Evolutionary conservation across 2,797 vertebrate genomes (phyloP).

Genomic region (Tamandua tetradactyla): DNA sequence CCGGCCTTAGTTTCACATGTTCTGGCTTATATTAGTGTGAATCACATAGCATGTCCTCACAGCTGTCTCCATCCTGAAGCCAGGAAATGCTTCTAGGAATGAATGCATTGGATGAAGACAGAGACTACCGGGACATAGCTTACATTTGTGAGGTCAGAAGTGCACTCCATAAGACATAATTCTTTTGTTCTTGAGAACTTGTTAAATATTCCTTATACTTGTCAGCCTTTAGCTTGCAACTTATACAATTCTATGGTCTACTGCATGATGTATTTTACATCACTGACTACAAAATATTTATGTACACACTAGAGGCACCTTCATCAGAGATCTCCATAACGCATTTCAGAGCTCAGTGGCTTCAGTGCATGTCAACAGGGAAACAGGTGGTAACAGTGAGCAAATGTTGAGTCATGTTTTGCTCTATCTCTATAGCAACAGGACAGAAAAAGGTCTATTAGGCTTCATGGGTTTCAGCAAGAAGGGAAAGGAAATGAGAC

Average conservation of each 20-base stretch:
- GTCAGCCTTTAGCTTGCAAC: background rate
- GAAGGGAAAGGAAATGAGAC: background rate
- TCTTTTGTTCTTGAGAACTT: background rate
- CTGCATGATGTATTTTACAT: background rate
- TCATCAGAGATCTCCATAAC: constrained; percentile 12
- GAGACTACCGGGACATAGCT: background rate
- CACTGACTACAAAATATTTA: background rate
- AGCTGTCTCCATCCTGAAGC: constrained; percentile 51
- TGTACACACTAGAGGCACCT: background rate
- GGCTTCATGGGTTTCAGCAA: constrained; percentile 36
- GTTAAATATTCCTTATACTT: background rate
- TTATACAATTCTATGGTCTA: background rate
- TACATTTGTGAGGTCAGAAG: background rate
- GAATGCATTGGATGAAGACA: background rate
- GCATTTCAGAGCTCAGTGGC: constrained; percentile 17
- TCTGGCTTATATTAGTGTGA: constrained; percentile 50
- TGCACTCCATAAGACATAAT: accelerated
- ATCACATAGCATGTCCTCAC: constrained; percentile 30
- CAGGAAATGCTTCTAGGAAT: constrained; percentile 72
- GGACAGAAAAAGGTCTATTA: constrained; percentile 48
- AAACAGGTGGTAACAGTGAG: constrained; percentile 66
- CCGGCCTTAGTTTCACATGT: background rate
- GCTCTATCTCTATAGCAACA: constrained; percentile 63
- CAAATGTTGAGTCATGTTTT: constrained; percentile 60
- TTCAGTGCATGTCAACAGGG: constrained; percentile 4